phyloP scores from a whole-genome alignment of 2,888 invertebrate species.

The Dicyrtoma fusca region DNA sequence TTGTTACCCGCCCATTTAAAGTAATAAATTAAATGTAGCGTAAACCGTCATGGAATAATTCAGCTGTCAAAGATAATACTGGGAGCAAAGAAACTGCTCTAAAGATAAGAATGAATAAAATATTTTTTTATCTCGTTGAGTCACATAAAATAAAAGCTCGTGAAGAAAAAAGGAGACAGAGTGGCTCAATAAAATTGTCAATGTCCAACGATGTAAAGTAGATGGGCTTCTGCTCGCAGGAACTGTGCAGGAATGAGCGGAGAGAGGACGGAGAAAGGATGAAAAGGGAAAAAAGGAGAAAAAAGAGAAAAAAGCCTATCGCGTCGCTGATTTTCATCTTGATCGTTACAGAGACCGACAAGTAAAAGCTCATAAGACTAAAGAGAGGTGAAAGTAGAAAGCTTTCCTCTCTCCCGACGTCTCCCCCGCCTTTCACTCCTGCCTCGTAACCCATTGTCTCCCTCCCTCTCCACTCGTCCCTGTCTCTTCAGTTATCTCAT shows the following conservation, averaged over 20 bases:
- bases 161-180: conserved; percentile 27
- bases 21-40: conserved; percentile 12
- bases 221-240: conserved; percentile 1
- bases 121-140: conserved; percentile 26
- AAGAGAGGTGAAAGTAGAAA: conserved; percentile 7
- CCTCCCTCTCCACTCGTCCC: not conserved
- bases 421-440: not conserved
- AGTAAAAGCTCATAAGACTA: conserved; percentile 21
- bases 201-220: conserved; percentile 28
- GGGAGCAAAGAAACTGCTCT: not conserved
- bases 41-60: conserved; percentile 28
- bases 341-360: conserved; percentile 17
- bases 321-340: conserved; percentile 29
- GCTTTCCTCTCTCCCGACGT: conserved; percentile 4
- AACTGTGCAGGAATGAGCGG: not conserved
- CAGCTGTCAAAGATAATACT: conserved; percentile 24
- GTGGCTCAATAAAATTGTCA: conserved; percentile 38
- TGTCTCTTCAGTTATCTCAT: too few species aligned
- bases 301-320: conserved; percentile 6
- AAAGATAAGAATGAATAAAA: conserved; percentile 32
- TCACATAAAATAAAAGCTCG: conserved; percentile 28
- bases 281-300: not conserved
- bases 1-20: not conserved
- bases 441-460: too few species aligned
- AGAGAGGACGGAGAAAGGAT: conserved; percentile 7